phyloP scores from a whole-genome alignment of 2,888 invertebrate genomes.

The Ernsta delagoae region DNA sequence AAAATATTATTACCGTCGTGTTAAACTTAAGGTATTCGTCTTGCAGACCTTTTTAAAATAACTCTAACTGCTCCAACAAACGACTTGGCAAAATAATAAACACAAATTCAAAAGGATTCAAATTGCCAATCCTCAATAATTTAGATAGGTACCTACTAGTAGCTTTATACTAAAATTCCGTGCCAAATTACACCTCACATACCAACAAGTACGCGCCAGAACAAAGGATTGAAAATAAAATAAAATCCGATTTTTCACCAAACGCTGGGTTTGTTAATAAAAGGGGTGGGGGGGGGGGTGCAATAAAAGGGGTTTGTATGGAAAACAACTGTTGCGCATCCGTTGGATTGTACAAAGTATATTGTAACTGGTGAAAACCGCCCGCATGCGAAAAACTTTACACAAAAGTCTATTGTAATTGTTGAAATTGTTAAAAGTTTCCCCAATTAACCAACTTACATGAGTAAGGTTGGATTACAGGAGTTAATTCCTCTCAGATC shows the following conservation, averaged over 20 bases:
- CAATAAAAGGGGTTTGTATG: constrained; percentile 34
- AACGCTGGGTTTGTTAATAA: constrained; percentile 31
- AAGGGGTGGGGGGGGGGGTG: too few species aligned
- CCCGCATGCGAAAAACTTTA: constrained; percentile 12
- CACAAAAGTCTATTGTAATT: background rate
- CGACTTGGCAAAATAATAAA: too few species aligned
- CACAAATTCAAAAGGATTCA: too few species aligned
- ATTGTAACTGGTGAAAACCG: constrained; percentile 9
- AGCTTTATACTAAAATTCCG: too few species aligned
- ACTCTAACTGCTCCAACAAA: too few species aligned
- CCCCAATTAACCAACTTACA: background rate
- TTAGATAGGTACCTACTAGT: too few species aligned
- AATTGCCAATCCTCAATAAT: too few species aligned
- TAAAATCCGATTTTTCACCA: constrained; percentile 27
- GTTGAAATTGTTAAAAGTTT: constrained; percentile 8
- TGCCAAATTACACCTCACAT: constrained; percentile 14
- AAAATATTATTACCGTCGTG: too few species aligned
- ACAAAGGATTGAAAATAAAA: constrained; percentile 22
- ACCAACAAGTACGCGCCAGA: background rate
- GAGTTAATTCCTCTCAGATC: background rate
- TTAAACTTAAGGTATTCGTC: too few species aligned
- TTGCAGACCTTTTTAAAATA: too few species aligned
- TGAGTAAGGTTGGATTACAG: background rate
- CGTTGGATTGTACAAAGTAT: too few species aligned
- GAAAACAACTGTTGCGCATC: constrained; percentile 33